A percentile compares a stretch with the other conserved stretches of the same genome.
phyloP scores from a whole-genome alignment of 2,888 invertebrate species.

The Lissonota sp. region DNA sequence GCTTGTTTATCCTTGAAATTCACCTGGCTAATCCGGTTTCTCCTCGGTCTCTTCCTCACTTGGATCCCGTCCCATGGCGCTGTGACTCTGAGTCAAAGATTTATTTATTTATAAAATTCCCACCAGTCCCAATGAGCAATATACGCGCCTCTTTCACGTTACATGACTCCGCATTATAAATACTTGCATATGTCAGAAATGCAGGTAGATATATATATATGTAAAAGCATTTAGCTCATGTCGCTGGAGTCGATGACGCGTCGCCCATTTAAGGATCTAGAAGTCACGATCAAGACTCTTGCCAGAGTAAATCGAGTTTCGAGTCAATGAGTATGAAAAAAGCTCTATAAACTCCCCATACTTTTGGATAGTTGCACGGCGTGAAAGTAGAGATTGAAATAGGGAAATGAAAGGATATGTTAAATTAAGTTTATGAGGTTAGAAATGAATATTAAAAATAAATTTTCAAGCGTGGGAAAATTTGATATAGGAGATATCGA shows the following conservation, averaged over 20 bases:
- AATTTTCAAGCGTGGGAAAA: constrained; percentile 38
- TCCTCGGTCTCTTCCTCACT: constrained; percentile 17
- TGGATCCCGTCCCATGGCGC: background rate
- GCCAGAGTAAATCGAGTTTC: constrained; percentile 8
- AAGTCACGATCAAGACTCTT: constrained; percentile 25
- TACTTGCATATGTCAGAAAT: background rate
- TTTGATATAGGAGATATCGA: constrained; percentile 19
- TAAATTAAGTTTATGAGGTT: background rate
- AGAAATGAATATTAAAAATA: background rate
- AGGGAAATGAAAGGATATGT: too few relatives aligned
- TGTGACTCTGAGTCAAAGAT: constrained; percentile 29
- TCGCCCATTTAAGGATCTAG: constrained; percentile 58
- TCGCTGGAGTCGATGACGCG: constrained; percentile 41
- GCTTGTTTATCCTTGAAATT: constrained; percentile 59
- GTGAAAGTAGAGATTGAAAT: background rate
- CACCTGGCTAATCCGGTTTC: constrained; percentile 51
- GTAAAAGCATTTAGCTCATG: too few relatives aligned
- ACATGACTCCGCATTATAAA: background rate
- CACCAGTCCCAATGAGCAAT: constrained; percentile 51
- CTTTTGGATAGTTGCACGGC: constrained; percentile 4
- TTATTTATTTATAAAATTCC: constrained; percentile 61
- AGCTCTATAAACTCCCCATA: constrained; percentile 18
- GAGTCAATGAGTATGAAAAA: constrained; percentile 4
- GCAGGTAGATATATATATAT: too few relatives aligned
- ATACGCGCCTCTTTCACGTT: background rate